Conservation (phyloP, 2,797 vertebrate species). For the Paguma larvata region DNA sequence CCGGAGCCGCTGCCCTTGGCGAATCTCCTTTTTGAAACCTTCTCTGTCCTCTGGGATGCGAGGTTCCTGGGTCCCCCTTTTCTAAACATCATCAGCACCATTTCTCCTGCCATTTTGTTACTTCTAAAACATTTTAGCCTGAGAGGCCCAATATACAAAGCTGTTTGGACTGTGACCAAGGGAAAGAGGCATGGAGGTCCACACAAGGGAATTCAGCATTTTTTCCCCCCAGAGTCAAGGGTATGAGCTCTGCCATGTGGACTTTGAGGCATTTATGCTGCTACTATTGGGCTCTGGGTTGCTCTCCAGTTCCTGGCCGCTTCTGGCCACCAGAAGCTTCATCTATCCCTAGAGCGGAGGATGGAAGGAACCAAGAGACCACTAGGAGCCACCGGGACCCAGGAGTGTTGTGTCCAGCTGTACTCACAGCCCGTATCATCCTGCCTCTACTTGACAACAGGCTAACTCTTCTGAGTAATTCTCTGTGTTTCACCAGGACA, state of each 20-base stretch:
- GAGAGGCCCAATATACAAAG: not conserved
- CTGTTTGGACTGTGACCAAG: not conserved
- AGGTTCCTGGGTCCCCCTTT: not conserved
- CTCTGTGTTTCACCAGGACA: not conserved
- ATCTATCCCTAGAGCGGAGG: not conserved
- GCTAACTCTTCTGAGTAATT: not conserved
- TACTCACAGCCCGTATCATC: not conserved
- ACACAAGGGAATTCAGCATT: not conserved
- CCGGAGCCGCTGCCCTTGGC: not conserved
- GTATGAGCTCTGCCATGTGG: not conserved
- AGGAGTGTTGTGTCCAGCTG: not conserved
- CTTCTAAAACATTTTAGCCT: not conserved
- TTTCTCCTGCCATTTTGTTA: not conserved
- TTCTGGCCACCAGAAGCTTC: not conserved
- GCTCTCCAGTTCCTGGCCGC: not conserved
- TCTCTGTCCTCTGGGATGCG: not conserved
- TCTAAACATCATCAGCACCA: not conserved
- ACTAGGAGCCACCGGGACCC: not conserved
- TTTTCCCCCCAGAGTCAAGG: not conserved
- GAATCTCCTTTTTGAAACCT: not conserved
- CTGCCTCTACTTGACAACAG: not conserved
- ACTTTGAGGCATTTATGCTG: not conserved
- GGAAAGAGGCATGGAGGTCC: not conserved
- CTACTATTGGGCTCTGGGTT: fast-evolving
- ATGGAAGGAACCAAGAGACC: not conserved